Evolutionary conservation across 2,113 vertebrate genomes (phyloP), one percentile per base, ranked within the genome.

Genomic region (Bufo gargarizans): DNA sequence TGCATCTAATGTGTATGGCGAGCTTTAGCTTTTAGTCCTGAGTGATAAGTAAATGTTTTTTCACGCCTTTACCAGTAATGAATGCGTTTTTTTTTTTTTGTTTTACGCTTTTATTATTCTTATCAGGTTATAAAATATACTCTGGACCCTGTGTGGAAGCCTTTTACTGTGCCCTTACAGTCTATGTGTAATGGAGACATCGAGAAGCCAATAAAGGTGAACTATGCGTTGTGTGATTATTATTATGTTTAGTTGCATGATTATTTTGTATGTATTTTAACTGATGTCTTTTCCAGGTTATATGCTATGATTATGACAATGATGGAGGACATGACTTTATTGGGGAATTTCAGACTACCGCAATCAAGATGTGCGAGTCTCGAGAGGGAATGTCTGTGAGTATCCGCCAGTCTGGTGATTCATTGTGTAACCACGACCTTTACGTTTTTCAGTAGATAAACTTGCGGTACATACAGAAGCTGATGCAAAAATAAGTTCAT

Each of bases 311-410:
- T 93, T 99, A 99, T 0, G 98, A 99, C 91, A 99, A 97, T 0
- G 97, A 99, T 0, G 98, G 98, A 7, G 97, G 98, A 71, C 98
- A 99, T 0, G 98, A 99, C 92, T 99, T 99, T 93, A 99, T 99
- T 0, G 98, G 98, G 71, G 98, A 99, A 92, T 95, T 98, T 91
- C 97, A 97, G 93, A 97, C 97, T 77, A 97, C 96, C 0, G 97
- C 95, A 65, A 88, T 95, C 76, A 98, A 94, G 95, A 95, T 99
- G 96, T 95, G 96, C 3, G 95, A 96, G 93, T 96, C 97, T 55
- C 96, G 94, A n/a, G 97, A 97, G 74, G 93, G 95, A 2, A 89
- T 92, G 89, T 96, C 97, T 91, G 98, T 99, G 86, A 93, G 94
- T 90, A 77, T 8, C 17, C 33, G 3, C 14, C 45, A 20, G 19